These are phyloP conservation scores for Coracias cyanogaster DNA, from an alignment of 2,797 vertebrate genomes.

Conservation along the genomic window DNA sequence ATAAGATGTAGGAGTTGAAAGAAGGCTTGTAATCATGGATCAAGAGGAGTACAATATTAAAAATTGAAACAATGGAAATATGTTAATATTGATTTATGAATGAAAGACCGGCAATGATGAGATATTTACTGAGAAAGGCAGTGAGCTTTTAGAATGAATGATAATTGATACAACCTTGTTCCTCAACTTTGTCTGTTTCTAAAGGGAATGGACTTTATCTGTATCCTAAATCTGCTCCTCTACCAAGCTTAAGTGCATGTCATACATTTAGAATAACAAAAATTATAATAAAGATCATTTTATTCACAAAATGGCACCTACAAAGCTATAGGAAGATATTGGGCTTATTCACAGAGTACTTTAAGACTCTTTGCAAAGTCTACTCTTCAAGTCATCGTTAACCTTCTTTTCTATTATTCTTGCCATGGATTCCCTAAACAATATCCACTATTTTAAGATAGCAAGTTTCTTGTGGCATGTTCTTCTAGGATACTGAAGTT, in stretches of 20 bases:
- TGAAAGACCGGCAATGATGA: not conserved
- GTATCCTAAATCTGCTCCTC: not conserved
- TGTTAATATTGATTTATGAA: constrained; percentile 11
- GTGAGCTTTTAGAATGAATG: not conserved
- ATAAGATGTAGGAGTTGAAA: not conserved
- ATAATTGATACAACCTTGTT: not conserved
- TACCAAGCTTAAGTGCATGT: not conserved
- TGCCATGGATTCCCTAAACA: not conserved
- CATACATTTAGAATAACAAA: not conserved
- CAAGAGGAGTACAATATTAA: not conserved
- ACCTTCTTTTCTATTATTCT: not conserved
- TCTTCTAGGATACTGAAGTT: not conserved
- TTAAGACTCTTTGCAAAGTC: not conserved
- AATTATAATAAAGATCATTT: not conserved
- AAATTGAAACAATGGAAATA: not conserved
- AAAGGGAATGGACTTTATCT: not conserved
- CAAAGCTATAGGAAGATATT: not conserved
- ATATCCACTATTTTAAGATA: not conserved
- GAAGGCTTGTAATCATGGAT: not conserved
- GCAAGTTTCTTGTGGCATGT: not conserved
- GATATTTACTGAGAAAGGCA: not conserved
- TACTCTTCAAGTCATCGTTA: not conserved
- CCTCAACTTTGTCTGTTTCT: not conserved
- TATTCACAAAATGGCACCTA: not conserved
- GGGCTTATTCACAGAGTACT: not conserved